These are phyloP conservation scores for Neosilurus mollespiculum DNA, from an alignment of 2,797 vertebrate genomes.

Conservation along the genomic window DNA sequence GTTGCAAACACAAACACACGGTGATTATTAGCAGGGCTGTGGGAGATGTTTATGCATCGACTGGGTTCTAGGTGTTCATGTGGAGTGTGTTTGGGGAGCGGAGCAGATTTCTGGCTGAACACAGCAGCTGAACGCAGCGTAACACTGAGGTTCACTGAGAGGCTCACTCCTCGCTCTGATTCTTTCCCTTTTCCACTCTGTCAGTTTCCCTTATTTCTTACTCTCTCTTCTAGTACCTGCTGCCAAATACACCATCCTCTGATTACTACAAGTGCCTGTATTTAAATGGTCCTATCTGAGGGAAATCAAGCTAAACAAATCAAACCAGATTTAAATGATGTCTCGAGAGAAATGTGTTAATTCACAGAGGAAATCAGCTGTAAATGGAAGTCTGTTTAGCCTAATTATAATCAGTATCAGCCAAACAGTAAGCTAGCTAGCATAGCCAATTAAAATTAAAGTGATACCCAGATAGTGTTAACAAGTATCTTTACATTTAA, in stretches of 20 bases:
- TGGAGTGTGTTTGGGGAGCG: constrained; percentile 40
- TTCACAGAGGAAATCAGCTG: neutral
- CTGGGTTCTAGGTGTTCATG: constrained; percentile 36
- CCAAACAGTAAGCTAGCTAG: neutral
- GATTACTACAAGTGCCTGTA: too few relatives aligned
- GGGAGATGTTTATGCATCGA: constrained; percentile 26
- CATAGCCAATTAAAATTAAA: neutral
- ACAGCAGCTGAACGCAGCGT: constrained; percentile 29
- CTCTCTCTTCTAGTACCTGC: neutral
- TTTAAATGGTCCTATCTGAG: neutral
- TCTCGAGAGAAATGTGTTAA: neutral
- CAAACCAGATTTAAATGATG: neutral
- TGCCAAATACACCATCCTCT: neutral
- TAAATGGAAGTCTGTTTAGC: neutral
- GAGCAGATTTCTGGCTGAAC: constrained; percentile 21
- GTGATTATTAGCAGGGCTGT: constrained; percentile 18
- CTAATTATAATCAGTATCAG: neutral
- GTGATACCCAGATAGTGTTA: too few relatives aligned
- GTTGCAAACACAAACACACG: constrained; percentile 22
- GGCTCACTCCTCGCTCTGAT: constrained; percentile 9
- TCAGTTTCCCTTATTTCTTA: constrained; percentile 5
- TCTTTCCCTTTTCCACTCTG: constrained; percentile 13
- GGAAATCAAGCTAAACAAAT: neutral
- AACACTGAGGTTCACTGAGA: constrained; percentile 31
- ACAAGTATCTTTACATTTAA: too few relatives aligned